Percentiles rank a stretch among this genome's conserved stretches.
phyloP scores from a whole-genome alignment of 2,113 vertebrate species.

The Rallus limicola region DNA sequence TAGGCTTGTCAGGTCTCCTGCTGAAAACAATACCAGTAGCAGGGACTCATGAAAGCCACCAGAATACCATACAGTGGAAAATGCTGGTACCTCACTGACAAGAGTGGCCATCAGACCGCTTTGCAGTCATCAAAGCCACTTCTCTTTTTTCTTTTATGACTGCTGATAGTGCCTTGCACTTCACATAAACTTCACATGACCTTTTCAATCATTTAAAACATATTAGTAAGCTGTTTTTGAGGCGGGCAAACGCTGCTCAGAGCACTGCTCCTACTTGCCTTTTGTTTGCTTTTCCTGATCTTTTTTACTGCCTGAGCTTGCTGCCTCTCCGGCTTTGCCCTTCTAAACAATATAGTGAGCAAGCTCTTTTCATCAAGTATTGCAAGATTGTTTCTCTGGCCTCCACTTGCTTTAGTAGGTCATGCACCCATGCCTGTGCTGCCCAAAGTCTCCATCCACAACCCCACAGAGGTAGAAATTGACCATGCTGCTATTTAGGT shows the following conservation, averaged over 20 bases:
- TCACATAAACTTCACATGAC: background rate
- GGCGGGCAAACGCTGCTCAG: background rate
- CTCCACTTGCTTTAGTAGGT: rapidly evolving
- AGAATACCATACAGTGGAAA: background rate
- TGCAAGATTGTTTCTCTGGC: background rate
- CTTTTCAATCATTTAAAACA: background rate
- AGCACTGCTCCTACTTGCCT: background rate
- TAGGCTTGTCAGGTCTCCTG: background rate
- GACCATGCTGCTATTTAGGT: background rate
- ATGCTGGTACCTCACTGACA: background rate
- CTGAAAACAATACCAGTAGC: background rate
- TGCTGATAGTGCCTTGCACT: background rate
- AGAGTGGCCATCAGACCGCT: background rate
- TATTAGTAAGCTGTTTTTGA: background rate
- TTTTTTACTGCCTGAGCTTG: background rate
- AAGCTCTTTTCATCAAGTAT: background rate
- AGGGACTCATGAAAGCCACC: background rate
- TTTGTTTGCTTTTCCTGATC: background rate
- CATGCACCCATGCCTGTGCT: too few species aligned
- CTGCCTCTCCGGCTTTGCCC: background rate
- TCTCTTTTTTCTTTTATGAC: background rate
- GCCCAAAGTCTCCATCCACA: background rate
- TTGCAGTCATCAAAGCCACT: background rate
- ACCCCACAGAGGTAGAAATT: too few species aligned
- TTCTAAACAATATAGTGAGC: background rate